Percentiles rank a stretch among this genome's conserved stretches.
phyloP scores from a whole-genome alignment of 2,888 invertebrate genomes.

The Scaptomyza caliginosa region DNA sequence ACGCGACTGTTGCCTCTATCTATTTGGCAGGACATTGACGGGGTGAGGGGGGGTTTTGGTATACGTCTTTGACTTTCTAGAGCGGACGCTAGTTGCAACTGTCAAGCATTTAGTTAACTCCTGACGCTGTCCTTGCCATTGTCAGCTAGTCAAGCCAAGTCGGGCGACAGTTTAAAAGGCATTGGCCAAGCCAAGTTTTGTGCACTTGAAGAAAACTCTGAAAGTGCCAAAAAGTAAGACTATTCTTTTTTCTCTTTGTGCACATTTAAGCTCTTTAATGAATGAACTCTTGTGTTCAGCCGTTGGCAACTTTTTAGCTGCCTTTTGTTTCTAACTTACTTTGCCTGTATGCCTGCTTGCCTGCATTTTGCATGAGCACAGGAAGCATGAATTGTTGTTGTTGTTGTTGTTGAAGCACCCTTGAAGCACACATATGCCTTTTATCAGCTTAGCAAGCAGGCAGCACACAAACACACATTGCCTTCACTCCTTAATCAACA shows the following conservation, averaged over 20 bases:
- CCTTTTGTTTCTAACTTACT: constrained; percentile 44
- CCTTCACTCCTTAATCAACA: constrained; percentile 7
- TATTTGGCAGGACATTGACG: background rate
- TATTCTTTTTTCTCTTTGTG: background rate
- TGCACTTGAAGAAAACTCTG: background rate
- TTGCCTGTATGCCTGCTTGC: constrained; percentile 14
- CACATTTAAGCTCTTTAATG: background rate
- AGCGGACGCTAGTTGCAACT: constrained; percentile 60
- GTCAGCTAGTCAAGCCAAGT: constrained; percentile 27
- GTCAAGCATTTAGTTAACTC: constrained; percentile 76
- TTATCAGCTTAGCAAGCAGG: constrained; percentile 37
- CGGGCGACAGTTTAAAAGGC: constrained; percentile 17
- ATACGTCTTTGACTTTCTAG: constrained; percentile 6
- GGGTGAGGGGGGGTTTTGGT: background rate
- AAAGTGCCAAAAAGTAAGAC: too few relatives aligned
- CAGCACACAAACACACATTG: constrained; percentile 9
- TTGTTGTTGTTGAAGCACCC: constrained; percentile 16
- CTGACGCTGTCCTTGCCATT: constrained; percentile 53
- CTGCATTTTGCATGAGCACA: constrained; percentile 60
- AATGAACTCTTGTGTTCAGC: constrained; percentile 7
- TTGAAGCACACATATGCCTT: constrained; percentile 10
- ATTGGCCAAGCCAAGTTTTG: constrained; percentile 14
- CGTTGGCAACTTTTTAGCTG: constrained; percentile 2
- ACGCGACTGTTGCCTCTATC: constrained; percentile 23
- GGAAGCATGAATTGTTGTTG: background rate